Conservation (phyloP, 2,888 invertebrate genomes). For the Platycheirus albimanus region DNA sequence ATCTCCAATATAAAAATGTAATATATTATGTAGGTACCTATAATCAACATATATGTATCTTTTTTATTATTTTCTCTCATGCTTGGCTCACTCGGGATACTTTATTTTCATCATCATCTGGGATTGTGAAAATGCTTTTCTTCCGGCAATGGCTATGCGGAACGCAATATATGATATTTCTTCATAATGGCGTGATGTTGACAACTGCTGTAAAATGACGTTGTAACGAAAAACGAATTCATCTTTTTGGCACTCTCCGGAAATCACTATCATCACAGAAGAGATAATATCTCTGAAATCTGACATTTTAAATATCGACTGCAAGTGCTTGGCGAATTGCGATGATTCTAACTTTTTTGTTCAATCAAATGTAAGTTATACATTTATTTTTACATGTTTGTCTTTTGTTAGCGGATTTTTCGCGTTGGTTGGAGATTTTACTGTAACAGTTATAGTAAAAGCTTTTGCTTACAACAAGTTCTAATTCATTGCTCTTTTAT, state of each 20-base stretch:
- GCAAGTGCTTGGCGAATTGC: slow-evolving; percentile 87
- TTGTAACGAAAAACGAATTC: slow-evolving; percentile 25
- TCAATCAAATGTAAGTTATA: slow-evolving; percentile 85
- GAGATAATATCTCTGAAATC: slow-evolving; percentile 84
- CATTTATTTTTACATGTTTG: no score
- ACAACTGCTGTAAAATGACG: slow-evolving; percentile 54
- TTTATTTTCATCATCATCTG: slow-evolving; percentile 53
- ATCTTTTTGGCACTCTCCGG: slow-evolving; percentile 32
- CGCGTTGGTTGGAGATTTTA: no score
- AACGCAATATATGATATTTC: slow-evolving; percentile 62
- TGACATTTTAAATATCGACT: slow-evolving; percentile 84
- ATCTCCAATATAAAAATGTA: slow-evolving; percentile 62
- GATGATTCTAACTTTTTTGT: slow-evolving; percentile 88
- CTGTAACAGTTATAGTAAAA: no score
- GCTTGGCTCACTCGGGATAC: slow-evolving; percentile 47
- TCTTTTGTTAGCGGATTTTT: no score
- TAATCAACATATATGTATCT: neutral
- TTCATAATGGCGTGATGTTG: slow-evolving; percentile 55
- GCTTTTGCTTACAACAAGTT: no score
- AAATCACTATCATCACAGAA: slow-evolving; percentile 80
- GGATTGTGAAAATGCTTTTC: slow-evolving; percentile 35
- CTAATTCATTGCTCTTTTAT: no score
- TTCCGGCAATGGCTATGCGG: slow-evolving; percentile 51
- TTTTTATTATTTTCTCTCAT: slow-evolving; percentile 15
- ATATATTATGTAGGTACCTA: slow-evolving; percentile 32